Evolutionary conservation across 2,888 invertebrate genomes (phyloP).

Genomic region (Catonia carolina): DNA sequence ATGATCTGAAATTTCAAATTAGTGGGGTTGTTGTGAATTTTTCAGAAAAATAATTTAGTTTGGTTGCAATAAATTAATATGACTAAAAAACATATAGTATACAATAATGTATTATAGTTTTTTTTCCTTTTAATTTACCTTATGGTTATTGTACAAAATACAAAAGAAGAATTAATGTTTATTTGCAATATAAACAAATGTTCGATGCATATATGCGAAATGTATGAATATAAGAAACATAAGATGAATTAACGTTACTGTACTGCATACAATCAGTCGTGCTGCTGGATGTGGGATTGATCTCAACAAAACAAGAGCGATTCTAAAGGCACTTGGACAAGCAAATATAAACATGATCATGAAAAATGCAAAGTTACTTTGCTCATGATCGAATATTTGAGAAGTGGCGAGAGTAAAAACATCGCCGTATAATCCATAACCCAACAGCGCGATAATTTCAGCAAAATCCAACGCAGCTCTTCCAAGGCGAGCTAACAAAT

Average conservation of each 20-base stretch:
- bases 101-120: too few relatives aligned
- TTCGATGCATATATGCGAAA: slow-evolving; percentile 48
- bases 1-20: too few relatives aligned
- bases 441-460: slow-evolving; percentile 44
- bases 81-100: too few relatives aligned
- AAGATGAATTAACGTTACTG: slow-evolving; percentile 44
- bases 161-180: too few relatives aligned
- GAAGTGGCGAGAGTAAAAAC: slow-evolving; percentile 43
- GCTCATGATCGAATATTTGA: slow-evolving; percentile 43
- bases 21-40: too few relatives aligned
- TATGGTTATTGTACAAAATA: too few relatives aligned
- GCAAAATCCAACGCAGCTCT: slow-evolving; percentile 40
- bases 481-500: slow-evolving; percentile 40
- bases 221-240: slow-evolving; percentile 48
- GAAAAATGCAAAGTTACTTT: slow-evolving; percentile 45
- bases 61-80: too few relatives aligned
- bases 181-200: slow-evolving; percentile 38
- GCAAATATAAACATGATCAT: slow-evolving; percentile 46
- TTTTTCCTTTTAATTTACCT: too few relatives aligned
- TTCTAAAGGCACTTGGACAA: slow-evolving; percentile 45
- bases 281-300: slow-evolving; percentile 45
- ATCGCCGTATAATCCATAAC: slow-evolving; percentile 47
- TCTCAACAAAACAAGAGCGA: slow-evolving; percentile 44
- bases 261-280: slow-evolving; percentile 46
- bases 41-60: too few relatives aligned